Percentiles rank a stretch among this genome's conserved stretches.
These are phyloP conservation scores for Coreius guichenoti DNA, from an alignment of 2,797 vertebrate genomes.

Conservation along the genomic window DNA sequence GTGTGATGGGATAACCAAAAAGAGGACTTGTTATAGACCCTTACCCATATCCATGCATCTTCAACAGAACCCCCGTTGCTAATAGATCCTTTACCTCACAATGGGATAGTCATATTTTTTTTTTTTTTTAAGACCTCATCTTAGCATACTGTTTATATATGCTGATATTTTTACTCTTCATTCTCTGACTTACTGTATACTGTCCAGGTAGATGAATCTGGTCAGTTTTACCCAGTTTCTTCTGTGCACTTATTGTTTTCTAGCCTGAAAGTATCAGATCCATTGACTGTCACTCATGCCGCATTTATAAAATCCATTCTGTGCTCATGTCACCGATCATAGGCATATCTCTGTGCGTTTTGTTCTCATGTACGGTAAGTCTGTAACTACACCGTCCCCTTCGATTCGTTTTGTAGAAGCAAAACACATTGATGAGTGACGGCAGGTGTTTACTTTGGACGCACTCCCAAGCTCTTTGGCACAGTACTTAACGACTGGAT, in stretches of 20 bases:
- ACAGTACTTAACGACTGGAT: slow-evolving; percentile 82
- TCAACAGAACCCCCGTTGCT: not conserved
- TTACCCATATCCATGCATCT: slow-evolving; percentile 5
- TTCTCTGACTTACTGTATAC: not conserved
- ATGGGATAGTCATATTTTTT: not conserved
- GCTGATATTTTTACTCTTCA: not conserved
- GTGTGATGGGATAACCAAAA: slow-evolving; percentile 23
- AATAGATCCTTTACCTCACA: slow-evolving; percentile 6
- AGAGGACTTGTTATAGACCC: not conserved
- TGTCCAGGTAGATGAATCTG: not conserved
- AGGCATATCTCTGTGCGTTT: not conserved
- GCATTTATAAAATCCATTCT: not conserved
- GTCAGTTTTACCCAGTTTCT: not conserved
- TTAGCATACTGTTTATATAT: not conserved
- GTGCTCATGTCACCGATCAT: not conserved
- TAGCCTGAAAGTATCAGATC: not conserved
- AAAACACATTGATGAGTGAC: slow-evolving; percentile 67
- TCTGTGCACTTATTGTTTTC: not conserved
- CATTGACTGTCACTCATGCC: not conserved
- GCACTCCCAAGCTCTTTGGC: slow-evolving; percentile 68
- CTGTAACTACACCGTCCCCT: slow-evolving; percentile 41
- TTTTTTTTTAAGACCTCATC: not conserved
- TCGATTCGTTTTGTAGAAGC: slow-evolving; percentile 71
- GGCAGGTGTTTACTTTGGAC: slow-evolving; percentile 77
- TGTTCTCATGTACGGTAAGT: slow-evolving; percentile 29